Evolutionary conservation across 2,797 vertebrate genomes (phyloP), one percentile per base, ranked within the genome.

Genomic region (Threskiornis aethiopicus): DNA sequence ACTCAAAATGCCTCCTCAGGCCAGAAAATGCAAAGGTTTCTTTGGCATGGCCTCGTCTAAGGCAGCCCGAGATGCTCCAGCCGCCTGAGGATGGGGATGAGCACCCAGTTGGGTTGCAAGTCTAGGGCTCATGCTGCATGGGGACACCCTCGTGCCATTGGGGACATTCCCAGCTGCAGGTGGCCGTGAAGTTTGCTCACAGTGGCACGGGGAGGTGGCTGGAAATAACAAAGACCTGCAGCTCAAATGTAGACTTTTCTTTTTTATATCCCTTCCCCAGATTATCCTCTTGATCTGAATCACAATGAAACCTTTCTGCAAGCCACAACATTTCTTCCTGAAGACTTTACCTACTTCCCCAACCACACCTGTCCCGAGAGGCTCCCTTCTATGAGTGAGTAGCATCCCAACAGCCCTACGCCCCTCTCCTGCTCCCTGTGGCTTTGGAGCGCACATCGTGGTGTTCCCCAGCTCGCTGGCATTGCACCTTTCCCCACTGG

Each of bases 371-470:
- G 99, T 97, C 99, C 99, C 0, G 99, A 99, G 96, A 99, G 98
- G 91, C 98, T 99, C 97, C 99, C 98, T 97, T 99, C 99, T 92
- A 99, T 99, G 99, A 99, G 99, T 99, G 95, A 98, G 99, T 98
- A 89, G 52, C 64, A 44, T 73, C 39, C 65, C 12, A 9, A 10
- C 2, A 7, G 35, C 65, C 25, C 47, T 1, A 1, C 44, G 31
- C 31, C 41, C 69, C 46, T 67, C 24, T 54, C 35, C 51, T 66
- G 51, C 44, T 89, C 21, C 44, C 31, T 0, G 0, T 62, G 79
- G 52, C 66, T 79, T 64, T 82, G 64, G 25, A 55, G 76, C 66
- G 58, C 49, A 12, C 44, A 2, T 39, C 0, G 6, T 39, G 75
- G 47, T 3, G 1, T 70, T 90, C 59, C 47, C 35, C 12, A 5